Evolutionary conservation across 2,888 invertebrate genomes (phyloP), one percentile per base, ranked within the genome.

Genomic region (Molorchus minor): DNA sequence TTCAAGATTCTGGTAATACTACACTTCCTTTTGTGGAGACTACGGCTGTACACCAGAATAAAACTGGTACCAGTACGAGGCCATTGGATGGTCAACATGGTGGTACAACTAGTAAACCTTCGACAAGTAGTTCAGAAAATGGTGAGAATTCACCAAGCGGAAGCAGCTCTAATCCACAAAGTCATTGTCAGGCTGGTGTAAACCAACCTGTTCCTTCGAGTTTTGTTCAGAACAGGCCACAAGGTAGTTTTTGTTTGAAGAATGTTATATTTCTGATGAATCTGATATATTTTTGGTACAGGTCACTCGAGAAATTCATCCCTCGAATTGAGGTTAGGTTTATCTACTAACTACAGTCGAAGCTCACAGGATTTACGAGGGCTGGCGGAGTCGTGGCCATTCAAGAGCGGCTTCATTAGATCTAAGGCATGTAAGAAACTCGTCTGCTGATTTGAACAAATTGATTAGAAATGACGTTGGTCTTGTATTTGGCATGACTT

Each of bases 381-480:
- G 2, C 68, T 81, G n/a, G 68, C 80, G 3, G n/a, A 76, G 79
- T 25, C 71, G 81, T 40, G 86, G 87, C 2, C 94, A 94, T 78
- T 94, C 94, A 1, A 86, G 94, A 65, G 89, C 93, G 59, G 91
- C 94, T 25, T 94, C 94, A 1, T 80, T 94, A 66, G 95, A 91
- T 76, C 80, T 90, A 61, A 83, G 91, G 59, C 91, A 92, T 76
- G 85, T 87, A 1, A 82, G 90, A 61, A 90, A 89, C 73, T 90
- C 88, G 12, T 90, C 90, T 0, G 90, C 90, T 2, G 90, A 91
- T 79, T 81, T 90, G 38, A 90, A 89, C 77, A 90, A 90, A 76
- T 79, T 86, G 13, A 86, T 90, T 60, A 84, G 87, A 67, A 90
- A 88, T 70, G 91, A 91, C 73, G 83, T 91, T 20, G 87, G 89